Evolutionary conservation across 2,113 vertebrate genomes (phyloP).

Genomic region (Todiramphus saurophagus): DNA sequence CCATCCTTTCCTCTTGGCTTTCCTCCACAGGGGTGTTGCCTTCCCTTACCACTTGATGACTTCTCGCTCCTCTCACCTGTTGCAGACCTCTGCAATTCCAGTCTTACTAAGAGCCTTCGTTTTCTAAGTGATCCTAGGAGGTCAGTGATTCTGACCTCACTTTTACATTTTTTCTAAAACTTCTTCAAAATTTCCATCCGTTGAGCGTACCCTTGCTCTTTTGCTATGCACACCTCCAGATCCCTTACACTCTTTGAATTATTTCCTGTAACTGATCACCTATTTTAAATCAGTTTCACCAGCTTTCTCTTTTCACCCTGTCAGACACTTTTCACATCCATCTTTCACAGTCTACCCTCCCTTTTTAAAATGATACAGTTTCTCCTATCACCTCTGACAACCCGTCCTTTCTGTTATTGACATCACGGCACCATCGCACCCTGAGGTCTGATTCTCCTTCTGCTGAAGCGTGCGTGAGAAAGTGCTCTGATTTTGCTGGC

Average conservation of each 20-base stretch:
- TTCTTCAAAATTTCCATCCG: not conserved
- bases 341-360: not conserved
- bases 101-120: not conserved
- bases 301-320: conserved; percentile 19
- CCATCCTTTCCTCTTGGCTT: not conserved
- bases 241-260: not conserved
- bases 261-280: not conserved
- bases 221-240: not conserved
- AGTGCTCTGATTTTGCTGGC: not conserved
- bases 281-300: not conserved
- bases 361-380: not conserved
- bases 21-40: no score
- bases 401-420: not conserved
- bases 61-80: not conserved
- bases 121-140: not conserved
- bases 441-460: not conserved
- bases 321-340: conserved; percentile 2
- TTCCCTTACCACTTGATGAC: not conserved
- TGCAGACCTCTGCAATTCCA: not conserved
- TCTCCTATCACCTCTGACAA: conserved; percentile 34
- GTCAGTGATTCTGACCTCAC: not conserved
- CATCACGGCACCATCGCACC: not conserved
- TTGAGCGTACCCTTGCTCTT: not conserved
- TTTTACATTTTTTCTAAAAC: not conserved
- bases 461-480: not conserved